Conservation (phyloP, 2,113 vertebrate species). For the Helogale parvula region DNA sequence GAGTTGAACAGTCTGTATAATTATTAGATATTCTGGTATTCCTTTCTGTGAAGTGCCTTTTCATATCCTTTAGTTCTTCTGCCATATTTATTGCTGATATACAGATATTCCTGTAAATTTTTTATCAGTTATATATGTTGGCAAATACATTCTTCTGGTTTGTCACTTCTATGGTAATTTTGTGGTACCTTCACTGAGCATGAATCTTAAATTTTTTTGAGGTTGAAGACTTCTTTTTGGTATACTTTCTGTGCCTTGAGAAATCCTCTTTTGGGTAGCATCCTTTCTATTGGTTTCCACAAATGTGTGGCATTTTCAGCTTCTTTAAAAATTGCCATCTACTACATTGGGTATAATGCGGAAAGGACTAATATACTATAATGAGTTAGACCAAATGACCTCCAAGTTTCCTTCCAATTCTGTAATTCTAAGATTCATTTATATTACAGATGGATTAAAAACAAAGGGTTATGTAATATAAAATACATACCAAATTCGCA, state of each 20-base stretch:
- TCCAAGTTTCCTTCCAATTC: background rate
- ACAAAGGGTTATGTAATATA: background rate
- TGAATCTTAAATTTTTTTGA: constrained; percentile 19
- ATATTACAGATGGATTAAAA: background rate
- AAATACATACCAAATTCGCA: background rate
- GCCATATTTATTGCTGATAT: constrained; percentile 5
- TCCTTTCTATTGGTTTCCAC: background rate
- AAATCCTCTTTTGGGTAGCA: background rate
- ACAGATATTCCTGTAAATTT: constrained; percentile 32
- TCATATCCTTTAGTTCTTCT: background rate
- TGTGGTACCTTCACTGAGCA: background rate
- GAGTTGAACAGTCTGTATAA: background rate
- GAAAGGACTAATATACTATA: background rate
- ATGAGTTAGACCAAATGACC: background rate
- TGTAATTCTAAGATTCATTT: background rate
- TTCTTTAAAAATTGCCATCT: background rate
- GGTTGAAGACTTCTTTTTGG: background rate
- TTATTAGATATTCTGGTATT: background rate
- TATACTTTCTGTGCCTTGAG: background rate
- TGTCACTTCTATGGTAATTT: constrained; percentile 27
- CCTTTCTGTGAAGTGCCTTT: background rate
- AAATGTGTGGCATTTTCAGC: background rate
- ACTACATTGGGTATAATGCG: background rate
- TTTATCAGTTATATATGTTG: constrained; percentile 29
- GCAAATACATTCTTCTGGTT: constrained; percentile 23